Base-by-base conservation (phyloP, 2,113 vertebrate genomes). In the Erythrolamprus reginae region DNA sequence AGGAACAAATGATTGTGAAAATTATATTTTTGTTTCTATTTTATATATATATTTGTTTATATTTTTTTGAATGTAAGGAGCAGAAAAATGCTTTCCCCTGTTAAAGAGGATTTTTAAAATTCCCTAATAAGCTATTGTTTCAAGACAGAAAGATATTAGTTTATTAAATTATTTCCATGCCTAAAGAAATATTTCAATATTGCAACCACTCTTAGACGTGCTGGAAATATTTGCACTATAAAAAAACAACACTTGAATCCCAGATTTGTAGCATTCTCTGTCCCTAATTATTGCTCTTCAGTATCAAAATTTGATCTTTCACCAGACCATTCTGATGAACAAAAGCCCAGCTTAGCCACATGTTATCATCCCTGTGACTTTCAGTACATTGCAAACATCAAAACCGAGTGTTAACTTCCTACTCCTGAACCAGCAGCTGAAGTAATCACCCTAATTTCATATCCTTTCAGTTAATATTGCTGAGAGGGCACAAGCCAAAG, bases 391-490 rank as follows among this genome's bases (percentile, higher is more conserved):
- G 0, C 23, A 92, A 87, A n/a, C 10, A 38, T 10, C 1, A 33
- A 33, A 13, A 85, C 15, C 84, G 89, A 89, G 3, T 5, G 86
- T 92, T 88, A 52, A 5, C 28, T 56, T 4, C 17, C 2, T 51
- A 87, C 3, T 70, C 10, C 50, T 90, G 47, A 10, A 0, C 4
- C 92, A n/a, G 47, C 38, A 77, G 3, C 70, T 83, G 10, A n/a
- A 33, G 4, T 28, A 93, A 47, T 77, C 53, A 61, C 2, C 65
- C 4, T 82, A 91, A 84, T 65, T 90, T 90, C 90, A 87, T 38
- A 88, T 2, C 5, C 42, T 91, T 88, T 86, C 12, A 10, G 0
- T 28, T 92, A n/a, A 87, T 90, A 85, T 87, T 92, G 52, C 91
- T 92, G 84, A 92, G 85, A 15, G 0, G 92, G 70, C 23, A 53